phyloP scores from a whole-genome alignment of 2,113 vertebrate species.

The Nannobrachium achirus region DNA sequence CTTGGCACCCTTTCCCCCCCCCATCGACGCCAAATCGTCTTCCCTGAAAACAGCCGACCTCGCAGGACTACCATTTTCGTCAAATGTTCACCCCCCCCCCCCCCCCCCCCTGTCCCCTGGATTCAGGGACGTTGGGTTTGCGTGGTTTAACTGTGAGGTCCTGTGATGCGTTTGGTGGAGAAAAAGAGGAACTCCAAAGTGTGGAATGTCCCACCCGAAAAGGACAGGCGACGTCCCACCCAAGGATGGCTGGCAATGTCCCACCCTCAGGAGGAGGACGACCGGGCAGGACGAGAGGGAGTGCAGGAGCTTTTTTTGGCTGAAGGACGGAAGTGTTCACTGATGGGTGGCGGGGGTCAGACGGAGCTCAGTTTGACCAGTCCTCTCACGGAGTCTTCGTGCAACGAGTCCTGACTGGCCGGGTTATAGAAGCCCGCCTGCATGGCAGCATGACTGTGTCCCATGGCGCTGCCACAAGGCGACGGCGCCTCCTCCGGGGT shows the following conservation, averaged over 20 bases:
- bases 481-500: conserved; percentile 93
- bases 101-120: too few relatives aligned
- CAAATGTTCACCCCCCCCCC: too few relatives aligned
- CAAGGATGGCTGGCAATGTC: too few relatives aligned
- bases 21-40: not conserved
- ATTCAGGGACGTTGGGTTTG: too few relatives aligned
- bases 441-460: conserved; percentile 88
- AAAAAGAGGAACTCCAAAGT: not conserved
- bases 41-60: not conserved
- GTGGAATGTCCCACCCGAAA: not conserved
- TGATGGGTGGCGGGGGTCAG: conserved; percentile 72
- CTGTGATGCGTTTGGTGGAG: conserved; percentile 7
- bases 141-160: conserved; percentile 13
- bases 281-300: not conserved
- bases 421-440: conserved; percentile 86
- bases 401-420: conserved; percentile 94
- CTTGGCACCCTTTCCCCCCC: not conserved
- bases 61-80: too few relatives aligned
- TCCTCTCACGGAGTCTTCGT: conserved; percentile 95
- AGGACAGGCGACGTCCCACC: too few relatives aligned
- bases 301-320: conserved; percentile 23
- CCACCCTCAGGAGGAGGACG: not conserved
- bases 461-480: conserved; percentile 85
- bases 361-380: conserved; percentile 98
- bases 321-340: conserved; percentile 29